These are phyloP conservation scores for Falco novaeseelandiae DNA, from an alignment of 2,797 vertebrate genomes.

Conservation along the genomic window DNA sequence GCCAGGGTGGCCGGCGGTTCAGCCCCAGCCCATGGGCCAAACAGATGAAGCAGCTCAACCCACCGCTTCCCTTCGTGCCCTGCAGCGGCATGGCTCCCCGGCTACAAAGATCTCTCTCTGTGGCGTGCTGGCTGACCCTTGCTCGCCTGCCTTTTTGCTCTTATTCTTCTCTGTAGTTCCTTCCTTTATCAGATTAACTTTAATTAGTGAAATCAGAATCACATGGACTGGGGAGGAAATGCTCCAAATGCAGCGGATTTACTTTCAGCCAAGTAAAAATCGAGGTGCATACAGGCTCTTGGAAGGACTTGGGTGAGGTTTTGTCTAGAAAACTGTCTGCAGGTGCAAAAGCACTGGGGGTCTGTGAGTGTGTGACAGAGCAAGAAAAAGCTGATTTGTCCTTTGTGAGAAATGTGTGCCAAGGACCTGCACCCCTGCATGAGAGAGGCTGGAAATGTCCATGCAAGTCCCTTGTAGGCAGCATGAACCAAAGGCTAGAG, in stretches of 20 bases:
- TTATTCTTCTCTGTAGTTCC: slow-evolving; percentile 48
- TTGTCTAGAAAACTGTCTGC: background rate
- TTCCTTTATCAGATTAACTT: slow-evolving; percentile 79
- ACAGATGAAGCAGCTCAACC: background rate
- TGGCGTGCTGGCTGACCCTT: slow-evolving; percentile 30
- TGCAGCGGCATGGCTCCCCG: background rate
- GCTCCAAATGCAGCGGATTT: background rate
- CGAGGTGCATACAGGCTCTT: accelerated
- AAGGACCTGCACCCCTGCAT: background rate
- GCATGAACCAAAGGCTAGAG: background rate
- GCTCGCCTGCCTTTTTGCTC: slow-evolving; percentile 42
- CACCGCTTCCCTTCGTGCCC: background rate
- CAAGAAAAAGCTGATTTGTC: background rate
- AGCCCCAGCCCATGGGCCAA: slow-evolving; percentile 20
- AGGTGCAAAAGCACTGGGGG: background rate
- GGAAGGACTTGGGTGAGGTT: background rate
- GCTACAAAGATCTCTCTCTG: slow-evolving; percentile 62
- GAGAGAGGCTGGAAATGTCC: background rate
- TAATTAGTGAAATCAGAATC: slow-evolving; percentile 78
- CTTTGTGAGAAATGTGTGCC: background rate
- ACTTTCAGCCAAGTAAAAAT: background rate
- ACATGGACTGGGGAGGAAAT: slow-evolving; percentile 44
- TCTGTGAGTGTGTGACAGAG: too few species aligned
- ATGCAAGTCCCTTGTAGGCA: background rate
- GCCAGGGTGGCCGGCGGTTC: background rate